Conservation (phyloP, 92 coral and sea anemone species). For the Zoanthus solanderi region DNA sequence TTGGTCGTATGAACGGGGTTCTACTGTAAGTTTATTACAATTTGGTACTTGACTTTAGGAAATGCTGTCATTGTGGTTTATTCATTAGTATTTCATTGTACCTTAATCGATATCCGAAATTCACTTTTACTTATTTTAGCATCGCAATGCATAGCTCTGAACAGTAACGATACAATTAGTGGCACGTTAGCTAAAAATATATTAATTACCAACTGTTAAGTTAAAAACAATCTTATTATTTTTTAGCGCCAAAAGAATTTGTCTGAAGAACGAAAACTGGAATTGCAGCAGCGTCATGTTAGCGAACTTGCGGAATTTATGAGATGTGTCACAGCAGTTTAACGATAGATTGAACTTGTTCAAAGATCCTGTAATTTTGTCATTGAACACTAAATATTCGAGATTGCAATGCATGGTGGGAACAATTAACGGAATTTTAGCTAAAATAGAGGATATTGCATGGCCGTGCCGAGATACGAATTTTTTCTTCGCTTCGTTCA, state of each 20-base stretch:
- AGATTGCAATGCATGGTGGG: not conserved
- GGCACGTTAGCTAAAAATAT: not conserved
- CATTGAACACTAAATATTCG: not conserved
- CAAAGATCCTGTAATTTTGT: not conserved
- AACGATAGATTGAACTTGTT: not conserved
- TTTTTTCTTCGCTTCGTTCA: no score
- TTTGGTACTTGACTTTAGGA: no score
- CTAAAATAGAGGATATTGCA: no score
- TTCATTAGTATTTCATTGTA: not conserved
- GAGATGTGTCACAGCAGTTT: not conserved
- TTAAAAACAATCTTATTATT: not conserved
- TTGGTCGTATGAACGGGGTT: no score
- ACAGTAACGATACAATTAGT: not conserved
- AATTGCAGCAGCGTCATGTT: conserved; percentile 20
- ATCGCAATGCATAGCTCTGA: not conserved
- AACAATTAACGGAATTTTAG: no score
- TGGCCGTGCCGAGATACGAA: no score
- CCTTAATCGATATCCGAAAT: not conserved
- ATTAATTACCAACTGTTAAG: no score
- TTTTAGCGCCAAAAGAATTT: conserved; percentile 39
- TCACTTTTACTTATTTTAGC: not conserved
- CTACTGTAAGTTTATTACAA: no score
- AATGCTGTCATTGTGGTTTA: no score
- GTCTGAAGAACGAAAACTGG: conserved; percentile 25
- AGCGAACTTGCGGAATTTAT: conserved; percentile 34